Evolutionary conservation across 2,113 vertebrate genomes (phyloP).

Genomic region (Paradisaea rubra): DNA sequence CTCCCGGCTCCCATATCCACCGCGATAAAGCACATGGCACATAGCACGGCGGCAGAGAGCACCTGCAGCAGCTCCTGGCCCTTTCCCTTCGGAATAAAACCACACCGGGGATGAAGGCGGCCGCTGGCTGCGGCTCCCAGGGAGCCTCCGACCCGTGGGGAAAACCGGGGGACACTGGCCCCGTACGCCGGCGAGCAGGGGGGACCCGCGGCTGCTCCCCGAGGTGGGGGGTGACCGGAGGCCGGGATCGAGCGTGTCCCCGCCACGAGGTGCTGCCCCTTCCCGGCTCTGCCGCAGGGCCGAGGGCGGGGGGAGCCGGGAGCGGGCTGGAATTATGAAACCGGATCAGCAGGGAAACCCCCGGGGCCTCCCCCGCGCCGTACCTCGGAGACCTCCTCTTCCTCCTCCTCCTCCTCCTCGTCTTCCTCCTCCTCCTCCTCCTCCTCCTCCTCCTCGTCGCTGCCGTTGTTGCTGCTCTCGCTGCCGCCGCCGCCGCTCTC

Average conservation of each 20-base stretch:
- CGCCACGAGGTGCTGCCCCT: neutral
- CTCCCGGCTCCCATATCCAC: neutral
- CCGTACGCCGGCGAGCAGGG: neutral
- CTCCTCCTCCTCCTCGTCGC: slow-evolving; percentile 51
- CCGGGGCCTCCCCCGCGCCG: neutral
- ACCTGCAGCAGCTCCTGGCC: neutral
- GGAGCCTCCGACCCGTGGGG: neutral
- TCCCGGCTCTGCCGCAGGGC: neutral
- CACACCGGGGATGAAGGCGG: neutral
- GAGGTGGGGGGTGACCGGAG: neutral
- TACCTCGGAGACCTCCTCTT: slow-evolving; percentile 77
- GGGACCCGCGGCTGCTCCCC: neutral
- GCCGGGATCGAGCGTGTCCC: neutral
- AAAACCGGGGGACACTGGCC: neutral
- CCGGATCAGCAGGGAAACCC: neutral
- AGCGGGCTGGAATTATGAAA: neutral
- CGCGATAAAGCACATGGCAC: accelerated
- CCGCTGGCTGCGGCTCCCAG: neutral
- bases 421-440: slow-evolving; percentile 46
- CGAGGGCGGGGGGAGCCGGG: neutral
- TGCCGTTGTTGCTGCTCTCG: slow-evolving; percentile 65
- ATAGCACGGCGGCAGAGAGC: neutral
- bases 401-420: neutral
- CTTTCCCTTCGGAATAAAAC: neutral
- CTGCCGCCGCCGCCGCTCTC: slow-evolving; percentile 48